Base-by-base conservation (phyloP, 2,797 vertebrate genomes). In the Halcyon chelicuti region DNA sequence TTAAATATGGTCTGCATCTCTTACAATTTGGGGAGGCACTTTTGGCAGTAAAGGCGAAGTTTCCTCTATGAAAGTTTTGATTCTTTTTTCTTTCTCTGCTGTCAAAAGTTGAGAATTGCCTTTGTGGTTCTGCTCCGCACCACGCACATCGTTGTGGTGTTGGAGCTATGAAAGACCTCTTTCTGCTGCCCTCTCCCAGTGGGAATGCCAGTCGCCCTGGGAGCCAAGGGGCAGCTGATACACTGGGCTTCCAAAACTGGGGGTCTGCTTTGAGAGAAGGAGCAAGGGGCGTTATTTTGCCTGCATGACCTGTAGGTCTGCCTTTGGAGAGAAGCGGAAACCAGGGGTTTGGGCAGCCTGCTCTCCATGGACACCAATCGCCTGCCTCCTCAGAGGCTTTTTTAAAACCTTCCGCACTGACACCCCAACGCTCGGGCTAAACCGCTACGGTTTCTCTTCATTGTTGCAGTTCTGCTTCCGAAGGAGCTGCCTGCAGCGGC, bases 281-380 rank as follows among this genome's bases (percentile, higher is more conserved):
- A 81, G 6, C 10, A 31, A 57, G 39, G 31, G 52, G 1, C 2
- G 0, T 47, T 51, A 19, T 70, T 79, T 76, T 67, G 4, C 12
- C 15, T 66, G 28, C 57, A 54, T 52, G 61, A 91, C 22, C 65
- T 46, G 10, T 35, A 26, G 49, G 23, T 89, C 65, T 61, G 31
- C 74, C 12, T 2, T 7, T 0, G 3, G 39, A 16, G n/a, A 11
- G 35, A 44, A 22, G 33, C 1, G 4, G 35, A 29, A 12, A 10
- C 6, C 22, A 2, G 10, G 21, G 26, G 12, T n/a, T 71, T 52
- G 39, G 79, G n/a, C 72, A 83, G 20, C 47, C 10, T 17, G 0
- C 13, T 28, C 9, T 33, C 31, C 2, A 0, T 8, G 33, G 23
- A 9, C 55, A 58, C 33, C n/a, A 14, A 0, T 19, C 0, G 0